phyloP scores from a whole-genome alignment of 92 coral and sea anemone species.

The Porites cylindrica region DNA sequence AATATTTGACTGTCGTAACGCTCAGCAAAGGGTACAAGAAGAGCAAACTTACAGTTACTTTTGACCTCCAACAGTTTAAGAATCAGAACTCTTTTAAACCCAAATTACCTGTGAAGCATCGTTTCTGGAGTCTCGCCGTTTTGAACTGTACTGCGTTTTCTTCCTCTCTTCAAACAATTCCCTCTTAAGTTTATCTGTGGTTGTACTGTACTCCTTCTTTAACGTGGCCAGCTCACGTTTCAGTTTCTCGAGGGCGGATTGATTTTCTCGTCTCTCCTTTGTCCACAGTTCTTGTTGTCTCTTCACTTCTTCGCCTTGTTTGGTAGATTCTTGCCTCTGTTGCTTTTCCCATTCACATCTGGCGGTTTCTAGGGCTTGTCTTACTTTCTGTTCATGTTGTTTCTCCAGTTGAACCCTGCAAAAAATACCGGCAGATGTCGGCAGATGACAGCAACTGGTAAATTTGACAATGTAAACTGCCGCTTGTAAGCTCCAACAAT shows the following conservation, averaged over 20 bases:
- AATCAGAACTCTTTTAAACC: too few relatives aligned
- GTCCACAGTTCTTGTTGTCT: slow-evolving; percentile 73
- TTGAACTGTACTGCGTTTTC: slow-evolving; percentile 30
- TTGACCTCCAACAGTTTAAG: too few relatives aligned
- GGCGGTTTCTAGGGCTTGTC: slow-evolving; percentile 69
- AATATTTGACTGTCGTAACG: too few relatives aligned
- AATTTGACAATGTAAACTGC: not conserved
- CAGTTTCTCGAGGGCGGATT: slow-evolving; percentile 63
- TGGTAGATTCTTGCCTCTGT: slow-evolving; percentile 60
- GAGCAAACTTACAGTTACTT: too few relatives aligned
- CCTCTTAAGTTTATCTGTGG: slow-evolving; percentile 58
- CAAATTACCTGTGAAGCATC: slow-evolving; percentile 68
- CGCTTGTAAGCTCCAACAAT: too few relatives aligned
- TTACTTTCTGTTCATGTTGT: slow-evolving; percentile 72
- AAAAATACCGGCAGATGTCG: not conserved
- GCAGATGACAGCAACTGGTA: not conserved
- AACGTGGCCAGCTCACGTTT: slow-evolving; percentile 60
- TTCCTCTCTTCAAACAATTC: slow-evolving; percentile 63
- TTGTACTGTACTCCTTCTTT: slow-evolving; percentile 62
- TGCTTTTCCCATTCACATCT: slow-evolving; percentile 66
- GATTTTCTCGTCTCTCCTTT: slow-evolving; percentile 66
- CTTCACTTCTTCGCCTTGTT: slow-evolving; percentile 62
- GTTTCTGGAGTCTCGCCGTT: slow-evolving; percentile 57
- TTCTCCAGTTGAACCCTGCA: slow-evolving; percentile 73
- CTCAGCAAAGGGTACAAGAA: too few relatives aligned